These are phyloP conservation scores for Clarias gariepinus DNA, from an alignment of 2,113 vertebrate genomes.

Conservation along the genomic window DNA sequence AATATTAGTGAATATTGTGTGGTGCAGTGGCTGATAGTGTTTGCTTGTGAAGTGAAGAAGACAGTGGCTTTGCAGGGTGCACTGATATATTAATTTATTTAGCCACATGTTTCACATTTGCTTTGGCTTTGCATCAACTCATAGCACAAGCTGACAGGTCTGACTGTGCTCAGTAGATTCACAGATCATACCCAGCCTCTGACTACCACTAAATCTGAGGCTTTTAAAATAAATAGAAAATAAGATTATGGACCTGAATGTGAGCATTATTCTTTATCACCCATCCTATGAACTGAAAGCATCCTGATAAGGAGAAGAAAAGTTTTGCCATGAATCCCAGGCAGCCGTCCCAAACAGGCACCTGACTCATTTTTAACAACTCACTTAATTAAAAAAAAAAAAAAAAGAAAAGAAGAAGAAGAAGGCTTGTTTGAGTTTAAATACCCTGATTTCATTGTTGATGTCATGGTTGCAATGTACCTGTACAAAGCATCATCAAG, in stretches of 20 bases:
- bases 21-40: neutral
- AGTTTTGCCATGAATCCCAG: neutral
- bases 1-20: neutral
- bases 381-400: too few species aligned
- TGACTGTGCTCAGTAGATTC: constrained; percentile 55
- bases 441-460: neutral
- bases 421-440: neutral
- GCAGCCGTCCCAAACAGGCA: neutral
- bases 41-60: neutral
- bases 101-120: constrained; percentile 9
- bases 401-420: too few species aligned
- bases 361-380: neutral
- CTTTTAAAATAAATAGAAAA: neutral
- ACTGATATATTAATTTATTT: constrained; percentile 25
- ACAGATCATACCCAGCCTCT: constrained; percentile 35
- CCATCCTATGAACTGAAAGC: neutral
- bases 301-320: neutral
- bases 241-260: neutral
- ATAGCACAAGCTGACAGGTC: constrained; percentile 7
- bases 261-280: neutral
- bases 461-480: neutral
- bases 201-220: too few species aligned
- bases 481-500: neutral
- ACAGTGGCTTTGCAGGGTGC: neutral
- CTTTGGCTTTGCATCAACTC: constrained; percentile 29